Conservation (phyloP, 2,797 vertebrate species). For the Buceros bicornis region DNA sequence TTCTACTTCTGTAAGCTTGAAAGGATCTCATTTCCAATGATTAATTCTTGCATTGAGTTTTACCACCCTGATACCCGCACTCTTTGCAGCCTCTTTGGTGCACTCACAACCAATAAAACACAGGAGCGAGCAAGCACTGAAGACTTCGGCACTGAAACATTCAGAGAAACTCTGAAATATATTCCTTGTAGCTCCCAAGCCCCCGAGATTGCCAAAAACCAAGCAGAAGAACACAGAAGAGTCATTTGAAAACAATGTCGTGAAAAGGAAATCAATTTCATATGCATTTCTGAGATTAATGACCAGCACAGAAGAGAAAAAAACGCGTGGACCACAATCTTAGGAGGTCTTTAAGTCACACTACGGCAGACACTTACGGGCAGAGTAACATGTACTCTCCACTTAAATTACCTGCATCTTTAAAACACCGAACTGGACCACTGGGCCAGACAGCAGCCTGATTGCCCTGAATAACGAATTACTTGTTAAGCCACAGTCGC, state of each 20-base stretch:
- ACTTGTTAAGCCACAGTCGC: constrained; percentile 8
- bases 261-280: constrained; percentile 51
- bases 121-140: background rate
- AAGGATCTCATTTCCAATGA: background rate
- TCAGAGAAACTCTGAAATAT: constrained; percentile 41
- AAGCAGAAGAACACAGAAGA: constrained; percentile 66
- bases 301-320: background rate
- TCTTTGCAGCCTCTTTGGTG: background rate
- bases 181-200: constrained; percentile 44
- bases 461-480: constrained; percentile 9
- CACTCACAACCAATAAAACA: background rate
- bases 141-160: background rate
- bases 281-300: constrained; percentile 58
- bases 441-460: background rate
- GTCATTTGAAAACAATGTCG: constrained; percentile 62
- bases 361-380: background rate
- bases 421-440: background rate
- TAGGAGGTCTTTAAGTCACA: background rate
- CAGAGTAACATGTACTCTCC: background rate
- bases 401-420: background rate
- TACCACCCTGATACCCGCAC: background rate
- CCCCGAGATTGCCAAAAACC: constrained; percentile 35
- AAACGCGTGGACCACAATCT: background rate
- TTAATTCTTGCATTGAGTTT: background rate
- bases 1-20: background rate